Evolutionary conservation across 2,888 invertebrate species (phyloP), one percentile per base, ranked within the genome.

Genomic region (Parthenolecanium corni): DNA sequence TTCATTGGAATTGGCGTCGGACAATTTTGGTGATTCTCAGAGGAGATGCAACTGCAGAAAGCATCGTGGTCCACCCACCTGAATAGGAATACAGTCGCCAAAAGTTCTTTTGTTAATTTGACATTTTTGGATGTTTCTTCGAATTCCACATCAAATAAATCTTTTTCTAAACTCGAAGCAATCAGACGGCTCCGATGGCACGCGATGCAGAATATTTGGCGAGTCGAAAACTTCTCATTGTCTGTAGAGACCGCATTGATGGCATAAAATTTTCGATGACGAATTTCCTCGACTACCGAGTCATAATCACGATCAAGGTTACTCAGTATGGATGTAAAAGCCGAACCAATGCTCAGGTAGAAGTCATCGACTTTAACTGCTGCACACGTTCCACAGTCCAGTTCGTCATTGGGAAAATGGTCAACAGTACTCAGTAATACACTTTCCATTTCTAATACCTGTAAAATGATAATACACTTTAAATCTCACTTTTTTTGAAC

Each of bases 31-130:
- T n/a, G n/a, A n/a, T n/a, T n/a, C n/a, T n/a, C n/a, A n/a, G n/a
- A n/a, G n/a, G n/a, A n/a, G n/a, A n/a, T n/a, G n/a, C n/a, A n/a
- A n/a, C n/a, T n/a, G n/a, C n/a, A n/a, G n/a, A n/a, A n/a, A n/a
- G n/a, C n/a, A n/a, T n/a, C n/a, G n/a, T n/a, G n/a, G n/a, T n/a
- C n/a, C n/a, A 31, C 31, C 16, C 38, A 61, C 61, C 61, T 61
- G 51, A 61, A 61, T 20, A 61, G 21, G 11, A 61, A 21, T 23
- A 61, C 16, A 21, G 38, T 21, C 11, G 49, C 36, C 16, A 61
- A 49, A 36, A 31, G 23, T 1, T 12, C 23, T 16, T 21, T 51
- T 5, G 49, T 36, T 49, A 61, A 23, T 23, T 36, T 36, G 21
- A 20, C 24, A n/a, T 47, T 3, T 3, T 3, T 51, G 3, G 61